A percentile compares a stretch with the other conserved stretches of the same genome.
Evolutionary conservation across 2,888 invertebrate genomes (phyloP).

Genomic region (Netelia melanura): DNA sequence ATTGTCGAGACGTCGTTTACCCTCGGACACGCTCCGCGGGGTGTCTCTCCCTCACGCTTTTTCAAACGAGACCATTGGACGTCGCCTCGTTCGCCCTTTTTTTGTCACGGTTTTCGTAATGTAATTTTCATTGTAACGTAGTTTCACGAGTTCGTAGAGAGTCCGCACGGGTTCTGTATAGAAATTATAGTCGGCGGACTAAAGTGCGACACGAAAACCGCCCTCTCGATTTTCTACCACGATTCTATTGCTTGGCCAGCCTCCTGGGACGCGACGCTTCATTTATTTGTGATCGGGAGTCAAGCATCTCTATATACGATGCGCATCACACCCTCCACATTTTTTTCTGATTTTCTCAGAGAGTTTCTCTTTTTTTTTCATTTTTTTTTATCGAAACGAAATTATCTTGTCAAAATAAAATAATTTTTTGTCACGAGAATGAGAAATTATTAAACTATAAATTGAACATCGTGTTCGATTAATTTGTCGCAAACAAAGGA

Average conservation of each 20-base stretch:
- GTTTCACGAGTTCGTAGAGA: slow-evolving; percentile 66
- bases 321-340: slow-evolving; percentile 4
- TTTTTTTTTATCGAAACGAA: background rate
- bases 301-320: slow-evolving; percentile 13
- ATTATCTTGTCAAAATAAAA: no score
- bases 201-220: slow-evolving; percentile 51
- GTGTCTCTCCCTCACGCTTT: slow-evolving; percentile 69
- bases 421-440: no score
- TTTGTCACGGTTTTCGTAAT: slow-evolving; percentile 56
- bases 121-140: slow-evolving; percentile 64
- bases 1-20: slow-evolving; percentile 77
- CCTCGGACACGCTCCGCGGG: slow-evolving; percentile 74
- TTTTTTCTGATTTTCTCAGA: slow-evolving; percentile 20
- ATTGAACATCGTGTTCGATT: no score
- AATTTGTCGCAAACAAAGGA: no score
- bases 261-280: slow-evolving; percentile 42
- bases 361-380: slow-evolving; percentile 1
- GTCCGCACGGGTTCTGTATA: slow-evolving; percentile 19
- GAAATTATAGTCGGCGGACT: slow-evolving; percentile 38
- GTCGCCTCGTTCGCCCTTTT: slow-evolving; percentile 58
- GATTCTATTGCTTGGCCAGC: background rate
- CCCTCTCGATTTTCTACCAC: slow-evolving; percentile 42
- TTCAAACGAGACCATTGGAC: slow-evolving; percentile 51
- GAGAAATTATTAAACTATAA: no score
- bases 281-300: slow-evolving; percentile 55